Evolutionary conservation across 2,113 vertebrate species (phyloP).

Genomic region (Paramisgurnus dabryanus): DNA sequence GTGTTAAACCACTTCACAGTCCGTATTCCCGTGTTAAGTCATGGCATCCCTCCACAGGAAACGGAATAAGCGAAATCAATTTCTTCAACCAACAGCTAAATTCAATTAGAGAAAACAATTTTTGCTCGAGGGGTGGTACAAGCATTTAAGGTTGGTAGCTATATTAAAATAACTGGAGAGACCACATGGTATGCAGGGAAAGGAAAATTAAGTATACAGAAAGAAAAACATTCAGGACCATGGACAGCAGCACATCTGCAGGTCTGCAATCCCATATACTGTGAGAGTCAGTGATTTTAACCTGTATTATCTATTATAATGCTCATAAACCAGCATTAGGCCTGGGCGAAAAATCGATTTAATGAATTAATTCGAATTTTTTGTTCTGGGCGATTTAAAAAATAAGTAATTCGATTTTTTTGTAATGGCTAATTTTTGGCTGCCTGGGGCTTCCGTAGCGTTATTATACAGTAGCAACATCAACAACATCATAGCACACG

Average conservation of each 20-base stretch:
- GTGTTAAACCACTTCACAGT: conserved; percentile 15
- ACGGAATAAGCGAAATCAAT: conserved; percentile 20
- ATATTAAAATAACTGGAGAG: not conserved
- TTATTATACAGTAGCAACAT: too few species aligned
- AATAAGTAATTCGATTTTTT: too few species aligned
- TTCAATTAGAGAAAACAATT: not conserved
- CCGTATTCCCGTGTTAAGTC: conserved; percentile 25
- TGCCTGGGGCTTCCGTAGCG: too few species aligned
- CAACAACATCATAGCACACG: too few species aligned
- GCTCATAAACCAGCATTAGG: too few species aligned
- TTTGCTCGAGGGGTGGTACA: not conserved
- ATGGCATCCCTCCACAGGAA: not conserved
- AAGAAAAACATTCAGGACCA: conserved; percentile 13
- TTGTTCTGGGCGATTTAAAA: too few species aligned
- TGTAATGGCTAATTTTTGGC: too few species aligned
- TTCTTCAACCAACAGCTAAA: not conserved
- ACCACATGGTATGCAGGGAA: not conserved
- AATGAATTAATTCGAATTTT: too few species aligned
- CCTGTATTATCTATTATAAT: not conserved
- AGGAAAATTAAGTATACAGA: not conserved
- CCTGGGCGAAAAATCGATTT: too few species aligned
- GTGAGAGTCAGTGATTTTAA: not conserved
- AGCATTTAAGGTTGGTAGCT: not conserved
- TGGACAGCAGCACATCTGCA: conserved; percentile 8
- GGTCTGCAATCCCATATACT: not conserved